These are phyloP conservation scores for Trichopria drosophilae DNA, from an alignment of 2,888 invertebrate genomes.

Conservation along the genomic window DNA sequence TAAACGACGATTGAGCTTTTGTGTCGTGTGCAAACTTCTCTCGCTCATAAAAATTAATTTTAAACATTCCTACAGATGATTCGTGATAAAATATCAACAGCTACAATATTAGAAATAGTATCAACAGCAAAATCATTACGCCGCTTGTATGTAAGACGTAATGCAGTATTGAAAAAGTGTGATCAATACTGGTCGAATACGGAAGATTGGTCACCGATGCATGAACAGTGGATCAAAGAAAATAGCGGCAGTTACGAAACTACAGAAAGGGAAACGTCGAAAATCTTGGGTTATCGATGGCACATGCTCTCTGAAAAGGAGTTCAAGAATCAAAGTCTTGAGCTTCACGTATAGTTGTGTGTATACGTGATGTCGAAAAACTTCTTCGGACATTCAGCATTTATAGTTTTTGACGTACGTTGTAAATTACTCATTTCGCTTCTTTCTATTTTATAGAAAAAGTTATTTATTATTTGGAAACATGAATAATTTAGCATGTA, in stretches of 20 bases:
- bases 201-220: slow-evolving; percentile 70
- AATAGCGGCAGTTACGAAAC: slow-evolving; percentile 67
- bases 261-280: slow-evolving; percentile 71
- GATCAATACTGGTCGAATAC: slow-evolving; percentile 68
- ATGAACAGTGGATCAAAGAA: slow-evolving; percentile 67
- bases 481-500: too few species aligned
- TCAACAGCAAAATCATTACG: slow-evolving; percentile 67
- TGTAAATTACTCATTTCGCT: too few species aligned
- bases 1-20: too few species aligned
- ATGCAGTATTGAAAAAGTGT: slow-evolving; percentile 71
- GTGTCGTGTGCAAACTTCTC: too few species aligned
- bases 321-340: slow-evolving; percentile 62
- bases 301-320: slow-evolving; percentile 68
- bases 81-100: slow-evolving; percentile 76
- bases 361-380: background rate
- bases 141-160: slow-evolving; percentile 68
- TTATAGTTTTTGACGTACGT: too few species aligned
- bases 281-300: slow-evolving; percentile 71
- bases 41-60: background rate
- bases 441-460: too few species aligned
- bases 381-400: slow-evolving; percentile 1
- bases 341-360: slow-evolving; percentile 47
- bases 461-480: too few species aligned
- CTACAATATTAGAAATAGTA: slow-evolving; percentile 73
- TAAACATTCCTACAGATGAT: slow-evolving; percentile 62